Base-by-base conservation (phyloP, 1,140 invertebrate species). In the Brevipalpus yothersi region DNA sequence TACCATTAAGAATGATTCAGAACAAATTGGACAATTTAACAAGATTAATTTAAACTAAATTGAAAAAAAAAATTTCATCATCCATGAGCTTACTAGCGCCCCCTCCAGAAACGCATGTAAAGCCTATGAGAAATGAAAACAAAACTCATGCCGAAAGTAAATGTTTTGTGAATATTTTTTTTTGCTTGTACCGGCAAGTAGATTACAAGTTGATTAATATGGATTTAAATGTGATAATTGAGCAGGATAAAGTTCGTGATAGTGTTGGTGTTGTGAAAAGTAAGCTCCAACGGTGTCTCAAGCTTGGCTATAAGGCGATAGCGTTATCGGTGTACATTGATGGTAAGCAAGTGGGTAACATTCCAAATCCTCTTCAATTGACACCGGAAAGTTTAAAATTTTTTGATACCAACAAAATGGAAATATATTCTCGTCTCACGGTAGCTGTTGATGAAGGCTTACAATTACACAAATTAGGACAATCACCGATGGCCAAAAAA, bases 201-300 rank as follows among this genome's bases (percentile, higher is more conserved):
- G n/a, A 51, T 51, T 51, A 19, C 8, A 8, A 17, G 9, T 51
- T 21, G 40, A 42, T 12, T 39, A 17, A 54, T 43, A 61, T 61
- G 60, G 60, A 61, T 58, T 58, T 61, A 41, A 61, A 61, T 51
- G 13, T 61, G 12, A 58, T 61, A 23, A 41, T 61, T 39, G 43
- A 53, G 17, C 31, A 53, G n/a, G 43, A 61, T n/a, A 47, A 39
- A n/a, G 56, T 19, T 17, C 57, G 58, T 58, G 56, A 42, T 39
- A 15, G 8, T 13, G 19, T 53, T 17, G 41, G 49, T 17, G 12
- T 13, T 7, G 58, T 61, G 13, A 1, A 4, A 10, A 49, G 47
- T 15, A 58, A 58, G 45, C 10, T 58, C 0, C 58, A 58, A 41
- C 42, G 31, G 15, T 56, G 31, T 39, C 5, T 61, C n/a, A 45